These are phyloP conservation scores for Spheniscus humboldti DNA, from an alignment of 2,797 vertebrate genomes.

Conservation along the genomic window DNA sequence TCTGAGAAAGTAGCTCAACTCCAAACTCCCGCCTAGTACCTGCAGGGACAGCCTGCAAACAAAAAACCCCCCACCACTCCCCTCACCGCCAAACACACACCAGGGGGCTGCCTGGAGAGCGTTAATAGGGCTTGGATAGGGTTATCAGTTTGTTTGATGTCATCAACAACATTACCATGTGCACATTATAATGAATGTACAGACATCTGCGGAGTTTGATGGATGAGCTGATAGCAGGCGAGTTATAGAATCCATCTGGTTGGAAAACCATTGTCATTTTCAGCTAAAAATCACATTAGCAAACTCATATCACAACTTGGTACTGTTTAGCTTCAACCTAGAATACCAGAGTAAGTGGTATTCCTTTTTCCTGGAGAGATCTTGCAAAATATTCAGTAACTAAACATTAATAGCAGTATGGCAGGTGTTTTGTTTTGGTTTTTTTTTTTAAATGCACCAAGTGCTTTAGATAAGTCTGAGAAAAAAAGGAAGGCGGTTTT, in stretches of 20 bases:
- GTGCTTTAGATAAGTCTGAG: neutral
- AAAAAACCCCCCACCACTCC: neutral
- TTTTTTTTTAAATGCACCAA: neutral
- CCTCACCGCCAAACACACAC: neutral
- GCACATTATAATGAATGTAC: neutral
- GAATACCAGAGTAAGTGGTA: neutral
- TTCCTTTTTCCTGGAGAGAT: neutral
- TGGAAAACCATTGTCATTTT: slow-evolving; percentile 36
- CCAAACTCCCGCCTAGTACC: neutral
- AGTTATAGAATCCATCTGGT: slow-evolving; percentile 49
- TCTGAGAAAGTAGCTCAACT: neutral
- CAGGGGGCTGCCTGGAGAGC: neutral
- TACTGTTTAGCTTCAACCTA: neutral
- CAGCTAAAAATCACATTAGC: slow-evolving; percentile 34
- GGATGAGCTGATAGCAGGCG: slow-evolving; percentile 39
- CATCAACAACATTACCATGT: neutral
- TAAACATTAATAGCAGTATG: neutral
- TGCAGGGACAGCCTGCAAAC: neutral
- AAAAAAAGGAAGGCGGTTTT: neutral
- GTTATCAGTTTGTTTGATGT: neutral
- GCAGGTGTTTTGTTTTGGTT: rapidly evolving
- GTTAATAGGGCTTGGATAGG: neutral
- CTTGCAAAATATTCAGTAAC: neutral
- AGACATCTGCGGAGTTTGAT: neutral
- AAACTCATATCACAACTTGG: neutral